Percentiles rank a stretch among this genome's conserved stretches.
Evolutionary conservation across 2,888 invertebrate genomes (phyloP).

Genomic region (Opisthograptis luteolata): DNA sequence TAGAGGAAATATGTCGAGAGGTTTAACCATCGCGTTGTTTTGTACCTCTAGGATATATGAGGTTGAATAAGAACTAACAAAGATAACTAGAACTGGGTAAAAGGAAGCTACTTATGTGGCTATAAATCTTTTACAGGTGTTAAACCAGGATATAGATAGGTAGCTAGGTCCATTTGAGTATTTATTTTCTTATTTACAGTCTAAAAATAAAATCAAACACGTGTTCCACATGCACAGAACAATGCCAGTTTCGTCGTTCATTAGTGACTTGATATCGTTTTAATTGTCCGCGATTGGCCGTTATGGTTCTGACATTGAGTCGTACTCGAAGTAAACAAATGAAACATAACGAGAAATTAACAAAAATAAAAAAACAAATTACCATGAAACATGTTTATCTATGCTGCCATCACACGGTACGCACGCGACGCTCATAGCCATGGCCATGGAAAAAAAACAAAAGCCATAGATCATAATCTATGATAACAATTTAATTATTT

Average conservation of each 20-base stretch:
- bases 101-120: too few relatives aligned
- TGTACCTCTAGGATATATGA: too few relatives aligned
- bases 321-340: conserved; percentile 54
- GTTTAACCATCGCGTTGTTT: too few relatives aligned
- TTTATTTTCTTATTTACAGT: neutral
- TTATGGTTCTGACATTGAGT: conserved; percentile 40
- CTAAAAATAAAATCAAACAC: neutral
- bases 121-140: too few relatives aligned
- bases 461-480: conserved; percentile 64
- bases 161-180: too few relatives aligned
- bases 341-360: conserved; percentile 45
- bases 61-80: too few relatives aligned
- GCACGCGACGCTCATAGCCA: conserved; percentile 60
- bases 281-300: conserved; percentile 38
- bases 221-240: neutral
- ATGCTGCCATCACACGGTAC: conserved; percentile 50
- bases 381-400: conserved; percentile 59
- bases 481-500: conserved; percentile 56
- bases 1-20: too few relatives aligned
- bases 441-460: conserved; percentile 62
- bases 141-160: too few relatives aligned
- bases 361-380: conserved; percentile 51
- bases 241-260: conserved; percentile 15
- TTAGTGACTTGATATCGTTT: conserved; percentile 35
- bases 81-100: too few relatives aligned